A percentile compares a stretch with the other conserved stretches of the same genome.
These are phyloP conservation scores for Siniperca knerii DNA, from an alignment of 2,113 vertebrate species.

Conservation along the genomic window DNA sequence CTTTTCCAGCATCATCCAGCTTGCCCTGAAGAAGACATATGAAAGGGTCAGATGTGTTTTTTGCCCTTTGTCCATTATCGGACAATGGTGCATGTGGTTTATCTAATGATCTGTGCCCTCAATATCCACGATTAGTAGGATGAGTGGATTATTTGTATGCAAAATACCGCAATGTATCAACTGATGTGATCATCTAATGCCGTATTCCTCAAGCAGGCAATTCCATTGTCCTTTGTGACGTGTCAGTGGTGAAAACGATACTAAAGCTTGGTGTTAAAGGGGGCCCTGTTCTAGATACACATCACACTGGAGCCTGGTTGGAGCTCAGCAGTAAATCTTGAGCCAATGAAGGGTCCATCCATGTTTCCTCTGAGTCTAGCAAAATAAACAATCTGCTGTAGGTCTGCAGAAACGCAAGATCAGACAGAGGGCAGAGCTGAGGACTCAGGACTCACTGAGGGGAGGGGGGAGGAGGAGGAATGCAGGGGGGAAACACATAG, in stretches of 20 bases:
- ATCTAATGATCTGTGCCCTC: conserved; percentile 26
- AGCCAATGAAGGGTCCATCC: conserved; percentile 73
- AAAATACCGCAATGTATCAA: conserved; percentile 10
- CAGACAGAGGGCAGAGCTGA: conserved; percentile 79
- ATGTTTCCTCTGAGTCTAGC: conserved; percentile 73
- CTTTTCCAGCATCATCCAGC: conserved; percentile 38
- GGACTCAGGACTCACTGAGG: conserved; percentile 71
- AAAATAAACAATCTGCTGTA: conserved; percentile 92
- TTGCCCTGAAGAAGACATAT: conserved; percentile 25
- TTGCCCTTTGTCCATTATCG: conserved; percentile 42
- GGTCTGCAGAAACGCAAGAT: conserved; percentile 87
- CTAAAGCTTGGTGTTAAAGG: conserved; percentile 17
- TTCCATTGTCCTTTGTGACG: conserved; percentile 40
- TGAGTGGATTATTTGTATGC: conserved; percentile 30
- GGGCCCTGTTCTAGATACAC: conserved; percentile 41
- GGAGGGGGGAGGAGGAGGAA: conserved; percentile 60
- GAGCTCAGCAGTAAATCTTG: conserved; percentile 76
- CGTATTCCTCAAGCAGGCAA: conserved; percentile 11
- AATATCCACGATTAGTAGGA: conserved; percentile 25
- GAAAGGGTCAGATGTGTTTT: conserved; percentile 29
- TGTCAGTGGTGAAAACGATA: conserved; percentile 37
- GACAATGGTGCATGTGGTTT: conserved; percentile 20
- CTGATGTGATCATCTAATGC: conserved; percentile 36
- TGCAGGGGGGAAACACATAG: conserved; percentile 47
- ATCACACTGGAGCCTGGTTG: conserved; percentile 59